phyloP scores from a whole-genome alignment of 2,113 vertebrate genomes.

The Philantomba maxwellii region DNA sequence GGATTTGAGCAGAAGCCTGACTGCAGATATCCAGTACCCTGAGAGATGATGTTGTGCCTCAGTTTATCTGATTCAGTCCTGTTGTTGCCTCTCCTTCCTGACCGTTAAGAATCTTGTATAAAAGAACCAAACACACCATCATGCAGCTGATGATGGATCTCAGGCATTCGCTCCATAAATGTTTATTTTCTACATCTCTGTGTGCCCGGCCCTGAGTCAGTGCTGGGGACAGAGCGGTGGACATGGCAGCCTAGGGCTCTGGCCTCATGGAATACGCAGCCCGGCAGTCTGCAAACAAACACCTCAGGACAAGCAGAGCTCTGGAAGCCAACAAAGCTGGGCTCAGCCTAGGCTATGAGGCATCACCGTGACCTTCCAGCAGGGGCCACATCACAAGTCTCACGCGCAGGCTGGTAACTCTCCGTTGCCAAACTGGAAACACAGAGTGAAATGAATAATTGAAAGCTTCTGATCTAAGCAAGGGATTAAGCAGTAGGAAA shows the following conservation, averaged over 20 bases:
- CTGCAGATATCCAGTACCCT: fast-evolving
- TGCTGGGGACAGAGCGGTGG: background rate
- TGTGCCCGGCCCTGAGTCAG: background rate
- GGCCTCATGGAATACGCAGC: background rate
- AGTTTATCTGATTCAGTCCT: background rate
- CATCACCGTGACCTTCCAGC: background rate
- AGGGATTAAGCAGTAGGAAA: background rate
- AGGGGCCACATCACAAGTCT: background rate
- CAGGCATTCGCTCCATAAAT: background rate
- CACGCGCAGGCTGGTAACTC: background rate
- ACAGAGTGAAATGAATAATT: background rate
- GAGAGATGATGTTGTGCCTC: background rate
- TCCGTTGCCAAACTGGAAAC: background rate
- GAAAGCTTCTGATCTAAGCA: background rate
- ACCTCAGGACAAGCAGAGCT: background rate
- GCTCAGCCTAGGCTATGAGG: background rate
- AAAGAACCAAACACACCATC: background rate
- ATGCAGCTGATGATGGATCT: background rate
- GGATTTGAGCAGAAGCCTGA: background rate
- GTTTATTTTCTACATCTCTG: slow-evolving; percentile 16
- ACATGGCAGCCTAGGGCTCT: background rate
- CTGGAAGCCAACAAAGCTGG: background rate
- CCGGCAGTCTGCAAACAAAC: background rate
- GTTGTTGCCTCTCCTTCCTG: background rate
- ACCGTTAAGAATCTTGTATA: background rate